Evolutionary conservation across 2,797 vertebrate genomes (phyloP).

Genomic region (Hippoglossus hippoglossus): DNA sequence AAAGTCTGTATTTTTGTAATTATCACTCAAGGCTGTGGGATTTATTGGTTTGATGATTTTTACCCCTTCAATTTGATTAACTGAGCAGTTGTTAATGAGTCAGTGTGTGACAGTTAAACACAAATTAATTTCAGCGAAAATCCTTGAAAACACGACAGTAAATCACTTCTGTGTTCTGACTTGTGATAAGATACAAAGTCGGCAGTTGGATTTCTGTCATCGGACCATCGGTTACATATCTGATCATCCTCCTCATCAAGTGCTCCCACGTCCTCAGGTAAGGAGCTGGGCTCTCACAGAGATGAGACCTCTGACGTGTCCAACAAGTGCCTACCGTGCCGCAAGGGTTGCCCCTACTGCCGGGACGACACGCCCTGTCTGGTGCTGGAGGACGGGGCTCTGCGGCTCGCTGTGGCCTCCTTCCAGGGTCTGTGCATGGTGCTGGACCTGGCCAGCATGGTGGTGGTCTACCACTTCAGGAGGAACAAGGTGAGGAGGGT

Average conservation of each 20-base stretch:
- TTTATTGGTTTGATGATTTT: conserved; percentile 57
- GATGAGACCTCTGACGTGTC: conserved; percentile 84
- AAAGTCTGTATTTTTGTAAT: conserved; percentile 59
- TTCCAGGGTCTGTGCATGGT: conserved; percentile 95
- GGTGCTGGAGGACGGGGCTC: conserved; percentile 89
- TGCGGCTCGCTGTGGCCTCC: conserved; percentile 92
- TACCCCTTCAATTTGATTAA: conserved; percentile 55
- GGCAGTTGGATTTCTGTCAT: not conserved
- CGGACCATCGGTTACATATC: not conserved
- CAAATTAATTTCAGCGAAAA: conserved; percentile 52
- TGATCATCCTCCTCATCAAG: not conserved
- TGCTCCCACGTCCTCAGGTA: conserved; percentile 79
- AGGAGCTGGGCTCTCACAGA: conserved; percentile 69
- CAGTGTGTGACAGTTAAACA: conserved; percentile 30
- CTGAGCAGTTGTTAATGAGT: conserved; percentile 47
- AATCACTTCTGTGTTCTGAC: conserved; percentile 28
- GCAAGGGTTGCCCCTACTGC: conserved; percentile 91
- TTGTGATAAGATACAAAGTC: not conserved
- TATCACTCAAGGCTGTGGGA: conserved; percentile 57
- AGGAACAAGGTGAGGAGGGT: conserved; percentile 91
- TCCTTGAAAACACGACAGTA: conserved; percentile 44
- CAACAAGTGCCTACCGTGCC: conserved; percentile 92
- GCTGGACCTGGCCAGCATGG: conserved; percentile 86
- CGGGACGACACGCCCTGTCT: conserved; percentile 93
- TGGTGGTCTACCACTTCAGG: conserved; percentile 93